Evolutionary conservation across 2,888 invertebrate species (phyloP), one percentile per base, ranked within the genome.

Genomic region (Apodemia mormo): DNA sequence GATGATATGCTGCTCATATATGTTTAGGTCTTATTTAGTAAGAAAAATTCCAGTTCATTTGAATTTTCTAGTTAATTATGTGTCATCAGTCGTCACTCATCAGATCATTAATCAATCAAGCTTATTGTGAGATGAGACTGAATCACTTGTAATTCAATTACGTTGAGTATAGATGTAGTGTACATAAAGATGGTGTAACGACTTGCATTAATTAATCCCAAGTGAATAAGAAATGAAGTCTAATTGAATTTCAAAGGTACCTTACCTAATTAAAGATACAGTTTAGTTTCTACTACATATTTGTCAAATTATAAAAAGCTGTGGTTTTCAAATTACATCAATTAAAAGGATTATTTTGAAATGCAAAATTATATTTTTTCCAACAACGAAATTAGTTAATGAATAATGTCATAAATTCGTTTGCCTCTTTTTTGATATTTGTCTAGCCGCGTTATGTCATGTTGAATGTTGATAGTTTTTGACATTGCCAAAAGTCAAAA

Each of bases 401-500:
- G 40, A 40, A 40, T 40, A 8, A 40, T 40, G 8, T 40, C 8
- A 40, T 8, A 40, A 40, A 40, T 40, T 40, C 40, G 40, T 45
- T 45, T 45, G 45, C 45, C 45, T 45, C 12, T 45, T 45, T 10
- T 12, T 12, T 45, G 0, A 12, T 52, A 52, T 52, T 52, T 52
- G 52, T 8, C 45, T 12, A 12, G 12, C 45, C 12, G 49, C 49
- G n/a, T 52, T 52, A 52, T 52, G 49, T 52, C 49, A n/a, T n/a
- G n/a, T 52, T n/a, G 49, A 52, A n/a, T n/a, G 49, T n/a, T 49
- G 14, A 14, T 49, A 14, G 14, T 33, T 61, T 61, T 33, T 61
- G 61, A 61, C 61, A 61, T 61, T 61, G 12, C 61, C 61, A 61
- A 61, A 61, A 30, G 29, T 58, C 30, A 30, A 30, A 30, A 61